phyloP scores from a whole-genome alignment of 2,113 vertebrate species.

The Nyctereutes procyonoides region DNA sequence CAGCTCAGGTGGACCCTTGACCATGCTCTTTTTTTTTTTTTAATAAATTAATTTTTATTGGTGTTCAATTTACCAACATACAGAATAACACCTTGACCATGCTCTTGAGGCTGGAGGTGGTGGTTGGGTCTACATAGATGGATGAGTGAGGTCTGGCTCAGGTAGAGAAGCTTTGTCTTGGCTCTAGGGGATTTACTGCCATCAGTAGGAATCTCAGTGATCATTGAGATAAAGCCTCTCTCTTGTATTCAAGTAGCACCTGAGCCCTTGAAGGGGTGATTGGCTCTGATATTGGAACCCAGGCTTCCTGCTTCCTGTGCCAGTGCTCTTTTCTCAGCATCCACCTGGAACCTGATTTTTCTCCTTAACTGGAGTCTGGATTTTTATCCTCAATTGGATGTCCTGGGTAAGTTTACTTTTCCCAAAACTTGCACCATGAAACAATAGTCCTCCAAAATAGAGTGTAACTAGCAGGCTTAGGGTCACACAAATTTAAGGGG shows the following conservation, averaged over 20 bases:
- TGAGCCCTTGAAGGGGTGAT: not conserved
- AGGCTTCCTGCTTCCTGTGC: not conserved
- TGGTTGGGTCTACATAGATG: accelerated
- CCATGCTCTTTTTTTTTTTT: too few relatives aligned
- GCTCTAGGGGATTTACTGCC: not conserved
- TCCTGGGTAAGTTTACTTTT: not conserved
- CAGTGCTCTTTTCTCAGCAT: not conserved
- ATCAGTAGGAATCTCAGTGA: not conserved
- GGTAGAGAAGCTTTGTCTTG: too few relatives aligned
- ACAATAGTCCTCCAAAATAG: not conserved
- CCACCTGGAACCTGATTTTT: not conserved
- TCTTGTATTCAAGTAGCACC: not conserved
- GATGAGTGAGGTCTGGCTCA: not conserved
- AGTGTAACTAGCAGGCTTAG: not conserved
- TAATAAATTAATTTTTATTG: too few relatives aligned
- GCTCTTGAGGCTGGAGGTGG: not conserved
- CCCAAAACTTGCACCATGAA: not conserved
- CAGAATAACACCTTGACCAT: too few relatives aligned
- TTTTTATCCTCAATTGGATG: not conserved
- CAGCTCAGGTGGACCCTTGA: not conserved
- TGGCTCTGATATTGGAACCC: not conserved
- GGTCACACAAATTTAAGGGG: not conserved
- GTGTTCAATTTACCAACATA: too few relatives aligned
- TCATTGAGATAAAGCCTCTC: not conserved
- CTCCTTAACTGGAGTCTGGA: not conserved